These are phyloP conservation scores for Alsophila aescularia DNA, from an alignment of 2,888 invertebrate genomes.

Conservation along the genomic window DNA sequence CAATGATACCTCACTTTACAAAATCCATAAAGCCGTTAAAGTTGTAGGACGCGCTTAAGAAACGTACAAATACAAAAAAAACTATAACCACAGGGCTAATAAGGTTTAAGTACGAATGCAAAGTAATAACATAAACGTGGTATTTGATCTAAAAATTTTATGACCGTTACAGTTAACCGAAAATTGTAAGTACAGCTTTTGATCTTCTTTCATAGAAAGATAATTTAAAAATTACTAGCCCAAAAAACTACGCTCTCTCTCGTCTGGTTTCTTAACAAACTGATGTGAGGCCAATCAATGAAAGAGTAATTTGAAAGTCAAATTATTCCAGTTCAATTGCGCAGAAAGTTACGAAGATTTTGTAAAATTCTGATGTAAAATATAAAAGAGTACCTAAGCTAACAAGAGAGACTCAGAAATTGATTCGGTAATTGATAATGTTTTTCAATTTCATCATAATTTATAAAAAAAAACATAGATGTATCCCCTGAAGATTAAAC, in stretches of 20 bases:
- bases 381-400: constrained; percentile 4
- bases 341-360: constrained; percentile 26
- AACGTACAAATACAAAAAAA: no score
- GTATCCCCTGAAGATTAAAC: no score
- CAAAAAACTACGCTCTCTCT: background rate
- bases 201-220: no score
- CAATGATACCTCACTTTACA: no score
- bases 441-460: background rate
- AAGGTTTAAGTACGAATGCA: no score
- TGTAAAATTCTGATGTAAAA: constrained; percentile 8
- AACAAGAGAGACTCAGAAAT: constrained; percentile 6
- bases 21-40: no score
- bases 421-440: background rate
- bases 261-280: constrained; percentile 17
- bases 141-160: no score
- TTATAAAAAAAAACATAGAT: no score
- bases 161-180: no score
- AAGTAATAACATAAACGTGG: no score
- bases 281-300: constrained; percentile 32
- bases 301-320: constrained; percentile 36
- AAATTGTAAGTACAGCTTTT: background rate
- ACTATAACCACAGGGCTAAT: no score
- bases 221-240: background rate
- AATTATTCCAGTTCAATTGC: constrained; percentile 27
- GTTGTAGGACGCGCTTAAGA: no score